A percentile compares a stretch with the other conserved stretches of the same genome.
phyloP scores from a whole-genome alignment of 23 tunicate genomes.

The Halocynthia roretzi region DNA sequence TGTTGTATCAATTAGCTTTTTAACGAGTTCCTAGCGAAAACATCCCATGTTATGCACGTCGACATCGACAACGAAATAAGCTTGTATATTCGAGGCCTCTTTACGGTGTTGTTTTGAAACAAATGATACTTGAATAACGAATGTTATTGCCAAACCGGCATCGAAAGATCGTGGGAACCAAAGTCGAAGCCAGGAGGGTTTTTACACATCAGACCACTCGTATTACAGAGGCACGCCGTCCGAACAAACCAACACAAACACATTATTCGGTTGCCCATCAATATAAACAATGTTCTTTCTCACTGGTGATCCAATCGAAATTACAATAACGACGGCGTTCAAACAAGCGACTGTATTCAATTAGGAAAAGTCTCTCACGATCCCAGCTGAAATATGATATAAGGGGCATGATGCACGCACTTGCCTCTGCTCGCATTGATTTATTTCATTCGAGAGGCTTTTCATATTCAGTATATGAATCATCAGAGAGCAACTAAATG shows the following conservation, averaged over 20 bases:
- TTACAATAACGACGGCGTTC: constrained; percentile 8
- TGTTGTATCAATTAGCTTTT: no score
- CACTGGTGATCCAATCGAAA: not conserved
- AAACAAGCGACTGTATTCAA: not conserved
- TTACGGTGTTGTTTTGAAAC: no score
- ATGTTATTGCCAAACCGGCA: no score
- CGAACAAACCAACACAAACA: constrained; percentile 13
- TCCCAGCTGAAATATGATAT: not conserved
- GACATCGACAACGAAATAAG: no score
- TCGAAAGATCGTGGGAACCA: constrained; percentile 3
- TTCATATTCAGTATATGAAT: no score
- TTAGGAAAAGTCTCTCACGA: not conserved
- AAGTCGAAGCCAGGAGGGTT: not conserved
- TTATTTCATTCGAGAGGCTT: no score
- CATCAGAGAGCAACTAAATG: no score
- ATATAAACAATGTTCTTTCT: constrained; percentile 16
- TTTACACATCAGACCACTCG: constrained; percentile 1
- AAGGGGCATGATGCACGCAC: not conserved
- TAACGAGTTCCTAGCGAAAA: no score
- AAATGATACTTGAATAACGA: no score
- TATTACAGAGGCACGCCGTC: constrained; percentile 18
- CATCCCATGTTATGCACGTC: no score
- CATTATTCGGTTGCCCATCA: constrained; percentile 3
- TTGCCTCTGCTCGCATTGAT: no score
- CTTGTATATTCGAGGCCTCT: no score